Evolutionary conservation across 2,797 vertebrate species (phyloP).

Genomic region (Ctenosaura bakeri): DNA sequence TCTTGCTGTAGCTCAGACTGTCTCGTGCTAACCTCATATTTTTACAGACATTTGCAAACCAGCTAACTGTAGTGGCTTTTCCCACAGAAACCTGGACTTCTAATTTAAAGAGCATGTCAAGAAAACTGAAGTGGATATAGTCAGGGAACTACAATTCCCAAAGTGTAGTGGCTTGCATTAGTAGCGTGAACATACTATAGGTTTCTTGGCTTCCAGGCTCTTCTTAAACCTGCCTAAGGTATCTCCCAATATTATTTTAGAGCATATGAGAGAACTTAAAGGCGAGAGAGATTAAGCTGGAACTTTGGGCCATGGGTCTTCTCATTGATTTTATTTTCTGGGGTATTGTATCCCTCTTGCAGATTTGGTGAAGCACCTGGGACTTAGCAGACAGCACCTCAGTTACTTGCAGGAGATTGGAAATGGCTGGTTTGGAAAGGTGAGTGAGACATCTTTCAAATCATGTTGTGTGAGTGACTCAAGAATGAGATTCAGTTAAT

Average conservation of each 20-base stretch:
- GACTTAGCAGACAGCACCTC: conserved; percentile 90
- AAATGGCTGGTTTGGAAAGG: conserved; percentile 96
- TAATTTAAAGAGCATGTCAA: too few relatives aligned
- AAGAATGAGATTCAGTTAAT: not conserved
- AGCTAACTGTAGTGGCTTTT: not conserved
- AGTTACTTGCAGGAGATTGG: conserved; percentile 96
- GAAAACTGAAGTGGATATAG: not conserved
- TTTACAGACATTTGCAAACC: not conserved
- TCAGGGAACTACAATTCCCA: not conserved
- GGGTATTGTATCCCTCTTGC: conserved; percentile 5
- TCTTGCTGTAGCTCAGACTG: not conserved
- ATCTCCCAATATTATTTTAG: conserved; percentile 9
- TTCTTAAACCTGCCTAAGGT: not conserved
- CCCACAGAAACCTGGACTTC: not conserved
- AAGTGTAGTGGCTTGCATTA: not conserved
- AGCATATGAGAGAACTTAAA: not conserved
- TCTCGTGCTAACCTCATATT: not conserved
- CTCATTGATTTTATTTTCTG: not conserved
- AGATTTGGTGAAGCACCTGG: conserved; percentile 78
- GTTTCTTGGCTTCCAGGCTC: not conserved
- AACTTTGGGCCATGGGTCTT: not conserved
- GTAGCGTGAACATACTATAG: too few relatives aligned
- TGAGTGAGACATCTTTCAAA: conserved; percentile 66
- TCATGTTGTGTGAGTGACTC: not conserved
- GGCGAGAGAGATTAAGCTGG: too few relatives aligned